Base-by-base conservation (phyloP, 1,140 invertebrate genomes). In the Acromyrmex charruanus region DNA sequence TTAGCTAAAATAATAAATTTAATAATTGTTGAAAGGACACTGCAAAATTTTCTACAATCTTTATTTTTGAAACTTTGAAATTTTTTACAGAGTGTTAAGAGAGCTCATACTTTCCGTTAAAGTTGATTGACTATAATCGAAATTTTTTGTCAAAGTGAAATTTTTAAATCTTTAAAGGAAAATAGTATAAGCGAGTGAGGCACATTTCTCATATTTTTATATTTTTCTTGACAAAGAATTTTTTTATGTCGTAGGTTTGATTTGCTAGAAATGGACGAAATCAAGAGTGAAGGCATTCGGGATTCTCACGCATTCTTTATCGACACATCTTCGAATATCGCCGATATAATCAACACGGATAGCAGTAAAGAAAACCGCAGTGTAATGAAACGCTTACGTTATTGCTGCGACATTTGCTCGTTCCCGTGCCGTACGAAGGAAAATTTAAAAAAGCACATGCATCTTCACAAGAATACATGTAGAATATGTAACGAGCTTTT, bases 211-310 rank as follows among this genome's bases (percentile, higher is more conserved):
- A 58, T 21, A 71, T 71, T 28, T 71, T 12, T 44, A 31, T n/a
- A 28, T 49, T 4, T 28, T 51, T 51, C 28, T 72, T 86, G 49
- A 86, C 44, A 86, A 63, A 25, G 7, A 18, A 31, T 81, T 72
- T 14, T 84, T 63, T 49, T 84, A 28, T 79, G 68, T 82, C 39
- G 55, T 84, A 84, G 80, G 69, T 75, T 84, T 25, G 55, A 84
- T 18, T 71, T 81, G 25, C 79, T 81, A 66, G 65, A 81, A 44
- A 55, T 71, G 31, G 63, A 81, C 0, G 79, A 39, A 12, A 71
- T 81, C 53, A 81, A 81, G 79, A 81, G n/a, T 14, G 55, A 75
- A 35, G 58, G 18, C 14, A 28, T 61, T 21, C 69, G 51, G n/a
- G 28, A 25, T 35, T 28, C 69, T 7, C 25, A 75, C 3, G 53